phyloP scores from a whole-genome alignment of 2,113 vertebrate species.

The Columba livia region DNA sequence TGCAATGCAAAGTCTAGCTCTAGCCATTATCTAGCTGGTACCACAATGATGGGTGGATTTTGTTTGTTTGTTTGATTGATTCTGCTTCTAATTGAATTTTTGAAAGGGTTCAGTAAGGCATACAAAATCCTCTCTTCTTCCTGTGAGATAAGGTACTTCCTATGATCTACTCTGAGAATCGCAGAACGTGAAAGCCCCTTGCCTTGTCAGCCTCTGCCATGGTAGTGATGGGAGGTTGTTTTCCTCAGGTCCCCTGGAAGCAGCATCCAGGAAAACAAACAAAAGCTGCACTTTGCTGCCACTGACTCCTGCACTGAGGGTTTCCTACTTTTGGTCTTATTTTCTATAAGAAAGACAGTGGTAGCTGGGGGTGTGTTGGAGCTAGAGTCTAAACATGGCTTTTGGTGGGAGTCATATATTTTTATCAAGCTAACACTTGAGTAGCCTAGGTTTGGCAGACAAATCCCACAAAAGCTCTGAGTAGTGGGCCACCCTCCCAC shows the following conservation, averaged over 20 bases:
- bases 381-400: background rate
- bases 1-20: background rate
- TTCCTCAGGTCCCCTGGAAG: background rate
- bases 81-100: background rate
- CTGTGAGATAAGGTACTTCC: background rate
- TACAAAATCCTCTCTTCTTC: background rate
- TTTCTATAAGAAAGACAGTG: background rate
- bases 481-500: background rate
- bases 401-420: background rate
- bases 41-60: background rate
- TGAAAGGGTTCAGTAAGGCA: background rate
- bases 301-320: background rate
- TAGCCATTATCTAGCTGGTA: background rate
- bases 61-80: background rate
- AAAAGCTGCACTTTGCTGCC: background rate
- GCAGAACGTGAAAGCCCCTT: fast-evolving
- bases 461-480: background rate
- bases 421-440: background rate
- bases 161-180: background rate
- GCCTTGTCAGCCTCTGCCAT: background rate
- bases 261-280: background rate
- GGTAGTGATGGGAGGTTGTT: background rate
- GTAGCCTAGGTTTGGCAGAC: background rate
- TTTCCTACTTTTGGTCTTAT: background rate
- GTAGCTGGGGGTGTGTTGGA: background rate